Conservation (phyloP, 2,888 invertebrate genomes). For the Rhagophthalmus giganteus region DNA sequence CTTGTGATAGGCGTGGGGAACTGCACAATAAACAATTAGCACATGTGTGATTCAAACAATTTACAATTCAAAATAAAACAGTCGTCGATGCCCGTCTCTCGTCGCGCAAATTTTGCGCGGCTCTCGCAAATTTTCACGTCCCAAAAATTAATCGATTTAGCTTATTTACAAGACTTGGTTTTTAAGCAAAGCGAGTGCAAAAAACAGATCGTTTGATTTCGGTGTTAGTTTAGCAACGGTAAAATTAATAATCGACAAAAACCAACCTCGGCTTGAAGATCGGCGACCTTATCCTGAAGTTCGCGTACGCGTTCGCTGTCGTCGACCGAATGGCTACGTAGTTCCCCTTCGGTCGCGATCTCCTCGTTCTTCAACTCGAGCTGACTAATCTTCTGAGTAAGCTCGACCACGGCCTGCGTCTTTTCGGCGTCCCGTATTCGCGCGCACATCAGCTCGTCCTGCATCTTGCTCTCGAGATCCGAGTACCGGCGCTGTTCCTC, state of each 20-base stretch:
- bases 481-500: slow-evolving; percentile 81
- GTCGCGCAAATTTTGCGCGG: background rate
- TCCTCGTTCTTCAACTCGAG: slow-evolving; percentile 95
- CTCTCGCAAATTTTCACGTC: no score
- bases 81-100: background rate
- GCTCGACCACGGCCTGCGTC: slow-evolving; percentile 89
- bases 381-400: slow-evolving; percentile 90
- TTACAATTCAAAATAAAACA: no score
- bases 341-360: slow-evolving; percentile 89
- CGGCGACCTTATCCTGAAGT: slow-evolving; percentile 89
- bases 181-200: slow-evolving; percentile 26
- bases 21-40: slow-evolving; percentile 60
- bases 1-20: slow-evolving; percentile 86
- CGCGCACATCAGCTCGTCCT: slow-evolving; percentile 92
- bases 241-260: background rate
- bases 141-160: no score
- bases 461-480: slow-evolving; percentile 69
- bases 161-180: no score
- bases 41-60: no score
- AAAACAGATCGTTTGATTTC: slow-evolving; percentile 1
- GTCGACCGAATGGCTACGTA: slow-evolving; percentile 78
- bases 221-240: slow-evolving; percentile 5
- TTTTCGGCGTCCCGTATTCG: slow-evolving; percentile 94
- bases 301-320: slow-evolving; percentile 86
- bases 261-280: slow-evolving; percentile 90